Evolutionary conservation across 1,140 invertebrate species (phyloP).

Genomic region (Aphaenogaster rudis): DNA sequence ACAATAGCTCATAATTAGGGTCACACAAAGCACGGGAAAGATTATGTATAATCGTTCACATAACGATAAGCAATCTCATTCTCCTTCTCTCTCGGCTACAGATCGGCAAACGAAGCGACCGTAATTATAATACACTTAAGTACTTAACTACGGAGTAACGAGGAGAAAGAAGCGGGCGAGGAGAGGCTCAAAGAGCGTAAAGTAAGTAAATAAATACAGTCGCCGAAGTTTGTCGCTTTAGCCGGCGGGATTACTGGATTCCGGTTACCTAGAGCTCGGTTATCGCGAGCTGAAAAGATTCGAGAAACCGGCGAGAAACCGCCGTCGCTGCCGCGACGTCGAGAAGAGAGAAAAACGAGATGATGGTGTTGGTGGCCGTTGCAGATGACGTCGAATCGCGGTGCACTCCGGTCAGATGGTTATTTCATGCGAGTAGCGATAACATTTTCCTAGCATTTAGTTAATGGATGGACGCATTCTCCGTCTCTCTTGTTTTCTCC

Average conservation of each 20-base stretch:
- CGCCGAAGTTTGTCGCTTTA: constrained; percentile 50
- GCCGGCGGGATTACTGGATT: constrained; percentile 45
- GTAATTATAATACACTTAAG: constrained; percentile 57
- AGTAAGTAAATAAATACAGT: constrained; percentile 62
- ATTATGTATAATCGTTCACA: constrained; percentile 41
- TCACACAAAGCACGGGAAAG: constrained; percentile 27
- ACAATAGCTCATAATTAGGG: constrained; percentile 34
- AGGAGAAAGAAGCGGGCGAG: not conserved
- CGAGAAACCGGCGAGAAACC: constrained; percentile 34
- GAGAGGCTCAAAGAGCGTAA: constrained; percentile 46
- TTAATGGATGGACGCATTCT: constrained; percentile 63
- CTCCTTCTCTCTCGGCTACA: not conserved
- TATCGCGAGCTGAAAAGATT: constrained; percentile 53
- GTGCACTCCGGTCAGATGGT: constrained; percentile 66
- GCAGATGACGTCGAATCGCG: constrained; percentile 58
- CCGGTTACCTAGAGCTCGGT: constrained; percentile 38
- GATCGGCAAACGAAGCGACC: constrained; percentile 46
- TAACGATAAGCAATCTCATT: constrained; percentile 45
- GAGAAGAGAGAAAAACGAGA: constrained; percentile 6
- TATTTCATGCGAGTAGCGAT: constrained; percentile 75
- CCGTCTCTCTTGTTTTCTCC: not conserved
- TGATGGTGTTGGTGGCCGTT: not conserved
- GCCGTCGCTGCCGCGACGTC: not conserved
- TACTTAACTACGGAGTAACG: constrained; percentile 28
- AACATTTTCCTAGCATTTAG: constrained; percentile 78